Conservation (phyloP, 2,888 invertebrate genomes). For the Lasioglossum lativentre region DNA sequence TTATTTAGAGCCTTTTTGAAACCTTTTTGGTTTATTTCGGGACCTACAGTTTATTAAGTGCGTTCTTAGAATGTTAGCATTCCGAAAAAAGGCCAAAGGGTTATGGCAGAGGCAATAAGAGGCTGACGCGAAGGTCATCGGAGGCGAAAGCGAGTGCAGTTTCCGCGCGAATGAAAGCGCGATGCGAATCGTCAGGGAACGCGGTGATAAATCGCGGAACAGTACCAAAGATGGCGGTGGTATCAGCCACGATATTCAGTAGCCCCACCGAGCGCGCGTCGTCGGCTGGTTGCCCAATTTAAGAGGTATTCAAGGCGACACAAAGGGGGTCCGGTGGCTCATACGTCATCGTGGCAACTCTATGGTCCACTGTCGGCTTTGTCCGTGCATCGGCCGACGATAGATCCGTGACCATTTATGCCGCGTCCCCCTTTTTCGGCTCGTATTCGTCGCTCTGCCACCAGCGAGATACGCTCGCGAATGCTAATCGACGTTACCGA, state of each 20-base stretch:
- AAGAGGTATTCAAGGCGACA: slow-evolving; percentile 81
- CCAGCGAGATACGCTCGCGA: slow-evolving; percentile 58
- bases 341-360: slow-evolving; percentile 81
- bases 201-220: slow-evolving; percentile 52
- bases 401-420: slow-evolving; percentile 67
- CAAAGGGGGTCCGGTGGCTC: slow-evolving; percentile 80
- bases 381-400: slow-evolving; percentile 52
- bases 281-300: slow-evolving; percentile 79
- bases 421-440: slow-evolving; percentile 35
- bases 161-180: slow-evolving; percentile 41
- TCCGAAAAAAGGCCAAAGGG: neutral
- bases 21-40: no score
- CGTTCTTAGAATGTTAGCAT: neutral
- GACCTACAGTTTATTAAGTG: no score
- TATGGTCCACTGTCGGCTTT: slow-evolving; percentile 56
- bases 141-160: slow-evolving; percentile 12
- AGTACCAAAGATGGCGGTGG: slow-evolving; percentile 31
- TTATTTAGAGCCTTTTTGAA: no score
- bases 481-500: slow-evolving; percentile 72
- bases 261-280: slow-evolving; percentile 59
- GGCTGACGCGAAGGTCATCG: neutral
- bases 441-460: slow-evolving; percentile 19
- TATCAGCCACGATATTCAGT: slow-evolving; percentile 70
- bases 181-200: neutral
- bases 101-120: neutral